These are phyloP conservation scores for Mus spretus DNA, from an alignment of 2,797 vertebrate species.

Conservation along the genomic window DNA sequence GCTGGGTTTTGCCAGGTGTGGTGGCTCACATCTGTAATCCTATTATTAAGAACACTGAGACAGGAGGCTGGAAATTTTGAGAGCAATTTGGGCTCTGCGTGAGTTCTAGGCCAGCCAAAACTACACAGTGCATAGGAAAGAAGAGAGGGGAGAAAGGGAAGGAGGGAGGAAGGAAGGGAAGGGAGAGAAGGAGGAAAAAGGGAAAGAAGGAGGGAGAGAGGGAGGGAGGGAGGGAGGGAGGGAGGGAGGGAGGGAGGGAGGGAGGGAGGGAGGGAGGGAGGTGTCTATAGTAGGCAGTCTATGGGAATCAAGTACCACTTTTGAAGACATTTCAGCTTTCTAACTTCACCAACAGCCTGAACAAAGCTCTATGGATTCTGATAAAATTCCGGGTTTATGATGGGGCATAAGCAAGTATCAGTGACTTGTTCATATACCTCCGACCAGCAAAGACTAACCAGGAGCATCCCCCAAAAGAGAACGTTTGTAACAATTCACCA, in stretches of 20 bases:
- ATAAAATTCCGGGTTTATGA: conserved; percentile 35
- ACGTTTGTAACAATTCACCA: conserved; percentile 37
- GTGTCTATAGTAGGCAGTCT: background rate
- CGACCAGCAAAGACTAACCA: conserved; percentile 63
- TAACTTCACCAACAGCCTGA: conserved; percentile 14
- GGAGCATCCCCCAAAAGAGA: background rate
- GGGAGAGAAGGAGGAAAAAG: accelerated
- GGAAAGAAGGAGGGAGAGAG: accelerated
- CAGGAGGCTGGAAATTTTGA: background rate
- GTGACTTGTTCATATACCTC: conserved; percentile 49
- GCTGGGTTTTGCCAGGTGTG: background rate
- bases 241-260: accelerated
- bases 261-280: accelerated
- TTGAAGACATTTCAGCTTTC: conserved; percentile 34
- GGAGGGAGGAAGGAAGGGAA: accelerated
- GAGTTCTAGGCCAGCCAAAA: background rate
- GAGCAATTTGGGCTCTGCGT: background rate
- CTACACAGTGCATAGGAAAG: background rate
- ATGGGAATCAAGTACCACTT: background rate
- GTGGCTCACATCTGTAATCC: background rate
- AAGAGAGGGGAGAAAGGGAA: accelerated
- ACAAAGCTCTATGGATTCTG: conserved; percentile 27
- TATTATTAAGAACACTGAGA: background rate
- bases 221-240: accelerated
- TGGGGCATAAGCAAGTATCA: conserved; percentile 43